Evolutionary conservation across 2,797 vertebrate genomes (phyloP), one percentile per base, ranked within the genome.

Genomic region (Brachyrhaphis roseni): DNA sequence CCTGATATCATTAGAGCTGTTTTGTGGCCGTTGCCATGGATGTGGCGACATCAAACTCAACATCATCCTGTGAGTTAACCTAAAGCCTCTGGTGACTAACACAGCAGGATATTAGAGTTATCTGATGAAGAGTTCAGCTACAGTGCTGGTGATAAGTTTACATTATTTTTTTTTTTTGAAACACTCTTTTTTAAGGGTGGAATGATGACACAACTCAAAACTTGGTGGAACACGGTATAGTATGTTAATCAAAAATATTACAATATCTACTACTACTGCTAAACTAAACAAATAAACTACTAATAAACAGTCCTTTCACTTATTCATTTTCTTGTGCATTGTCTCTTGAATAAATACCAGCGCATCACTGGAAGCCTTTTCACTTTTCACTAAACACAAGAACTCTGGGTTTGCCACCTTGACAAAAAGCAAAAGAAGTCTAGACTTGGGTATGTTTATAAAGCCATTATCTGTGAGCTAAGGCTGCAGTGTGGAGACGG

Each of bases 1-100:
- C 87, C 90, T 79, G 78, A 86, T 88, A 92, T 93, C 89, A 89
- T 94, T 94, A 93, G 85, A 81, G 88, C 85, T 91, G 90, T 92
- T 57, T 95, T 93, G 91, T 89, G 88, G 87, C 86, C 84, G 89
- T 86, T 84, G 85, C 89, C 82, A n/a, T 90, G 90, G 91, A 92
- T 91, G 85, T 92, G 91, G 91, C 91, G 90, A 90, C 78, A 45
- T 46, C 41, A 46, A 62, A 89, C 90, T 93, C 91, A 84, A 36
- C 80, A 83, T 85, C 49, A 49, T 83, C 79, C 71, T 80, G 78
- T 85, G 86, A 71, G 47, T 84, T 88, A 88, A 90, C 83, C 90
- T 79, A 59, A 72, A 53, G 72, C 66, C 85, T 84, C 80, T 79
- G 81, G 88, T 82, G 84, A 80, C 43, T 82, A 64, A 64, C 80